A percentile compares a stretch with the other conserved stretches of the same genome.
phyloP scores from a whole-genome alignment of 2,797 vertebrate species.

The Amblyraja radiata region DNA sequence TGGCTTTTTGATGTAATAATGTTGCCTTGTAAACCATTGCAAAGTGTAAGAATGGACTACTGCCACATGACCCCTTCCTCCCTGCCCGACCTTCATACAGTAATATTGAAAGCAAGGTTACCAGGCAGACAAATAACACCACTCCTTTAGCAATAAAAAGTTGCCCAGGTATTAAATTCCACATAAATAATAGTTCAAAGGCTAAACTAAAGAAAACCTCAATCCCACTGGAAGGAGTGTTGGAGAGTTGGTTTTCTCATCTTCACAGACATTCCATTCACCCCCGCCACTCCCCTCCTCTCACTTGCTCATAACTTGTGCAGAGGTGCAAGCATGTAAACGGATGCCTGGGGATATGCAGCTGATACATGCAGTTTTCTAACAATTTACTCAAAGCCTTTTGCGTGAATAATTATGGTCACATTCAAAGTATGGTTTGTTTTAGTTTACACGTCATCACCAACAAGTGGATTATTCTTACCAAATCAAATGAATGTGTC shows the following conservation, averaged over 20 bases:
- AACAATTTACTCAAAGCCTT: not conserved
- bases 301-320: not conserved
- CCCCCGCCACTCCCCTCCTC: not conserved
- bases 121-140: not conserved
- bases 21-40: not conserved
- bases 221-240: not conserved
- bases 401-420: not conserved
- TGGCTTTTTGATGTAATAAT: not conserved
- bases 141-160: not conserved
- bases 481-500: not conserved
- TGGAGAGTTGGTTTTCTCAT: not conserved
- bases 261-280: not conserved
- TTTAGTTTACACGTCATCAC: not conserved
- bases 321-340: not conserved
- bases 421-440: constrained; percentile 2
- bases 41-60: not conserved
- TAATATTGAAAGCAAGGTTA: not conserved
- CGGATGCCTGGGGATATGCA: not conserved
- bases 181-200: not conserved
- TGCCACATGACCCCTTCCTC: not conserved
- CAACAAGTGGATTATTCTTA: not conserved
- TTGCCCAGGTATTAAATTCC: not conserved
- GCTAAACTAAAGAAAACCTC: not conserved
- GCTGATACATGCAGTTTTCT: not conserved
- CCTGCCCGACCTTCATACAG: not conserved